These are phyloP conservation scores for Emydura subglobosa DNA, from an alignment of 2,113 vertebrate genomes.

Conservation along the genomic window DNA sequence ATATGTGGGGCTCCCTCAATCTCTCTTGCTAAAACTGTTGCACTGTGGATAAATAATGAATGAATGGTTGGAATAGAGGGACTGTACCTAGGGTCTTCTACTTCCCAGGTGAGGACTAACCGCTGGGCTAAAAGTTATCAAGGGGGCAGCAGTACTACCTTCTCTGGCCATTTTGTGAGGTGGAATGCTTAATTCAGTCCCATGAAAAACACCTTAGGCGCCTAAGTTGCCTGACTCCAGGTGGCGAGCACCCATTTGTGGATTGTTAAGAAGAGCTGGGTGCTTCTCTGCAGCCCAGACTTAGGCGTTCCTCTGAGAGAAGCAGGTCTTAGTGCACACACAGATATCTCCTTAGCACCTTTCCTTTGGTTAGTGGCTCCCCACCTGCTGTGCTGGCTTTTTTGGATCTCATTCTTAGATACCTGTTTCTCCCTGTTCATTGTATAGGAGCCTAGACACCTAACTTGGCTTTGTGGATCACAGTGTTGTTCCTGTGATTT, in stretches of 20 bases:
- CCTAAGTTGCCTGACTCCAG: neutral
- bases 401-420: neutral
- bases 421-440: neutral
- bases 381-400: neutral
- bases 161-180: neutral
- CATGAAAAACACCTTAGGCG: neutral
- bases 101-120: neutral
- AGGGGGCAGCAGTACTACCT: neutral
- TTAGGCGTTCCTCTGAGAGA: neutral
- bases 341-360: neutral
- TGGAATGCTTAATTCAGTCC: neutral
- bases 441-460: too few relatives aligned
- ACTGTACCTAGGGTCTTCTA: neutral
- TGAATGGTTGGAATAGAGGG: neutral
- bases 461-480: neutral
- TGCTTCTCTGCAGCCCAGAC: neutral
- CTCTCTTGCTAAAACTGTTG: neutral
- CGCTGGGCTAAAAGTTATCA: neutral
- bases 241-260: neutral
- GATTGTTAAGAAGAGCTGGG: neutral
- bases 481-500: neutral
- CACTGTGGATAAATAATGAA: neutral
- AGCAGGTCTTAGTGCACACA: neutral
- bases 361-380: neutral
- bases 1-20: neutral